phyloP scores from a whole-genome alignment of 2,888 invertebrate genomes.

The Morinoia aosen region DNA sequence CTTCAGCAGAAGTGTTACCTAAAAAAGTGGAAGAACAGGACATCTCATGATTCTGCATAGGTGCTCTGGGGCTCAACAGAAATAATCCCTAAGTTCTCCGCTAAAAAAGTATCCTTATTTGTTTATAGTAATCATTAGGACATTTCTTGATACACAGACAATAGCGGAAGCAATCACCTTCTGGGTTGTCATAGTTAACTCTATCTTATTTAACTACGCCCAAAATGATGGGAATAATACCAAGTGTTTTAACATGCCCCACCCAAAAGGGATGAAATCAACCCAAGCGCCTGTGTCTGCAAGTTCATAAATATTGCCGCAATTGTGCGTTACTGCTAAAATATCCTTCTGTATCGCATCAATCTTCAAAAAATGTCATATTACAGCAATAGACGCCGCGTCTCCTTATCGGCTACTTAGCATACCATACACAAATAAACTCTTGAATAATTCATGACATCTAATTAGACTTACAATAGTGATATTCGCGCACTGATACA shows the following conservation, averaged over 20 bases:
- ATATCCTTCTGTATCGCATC: not conserved
- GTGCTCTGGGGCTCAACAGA: not conserved
- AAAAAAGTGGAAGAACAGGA: not conserved
- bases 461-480: conserved; percentile 17
- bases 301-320: not conserved
- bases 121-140: not conserved
- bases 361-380: conserved; percentile 9
- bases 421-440: conserved; percentile 10
- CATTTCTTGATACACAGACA: not conserved
- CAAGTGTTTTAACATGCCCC: not conserved
- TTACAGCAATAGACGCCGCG: not conserved
- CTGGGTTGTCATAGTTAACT: not conserved
- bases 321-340: conserved; percentile 7
- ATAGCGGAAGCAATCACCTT: not conserved
- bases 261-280: not conserved
- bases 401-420: conserved; percentile 16
- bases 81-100: not conserved
- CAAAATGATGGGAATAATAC: not conserved
- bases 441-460: conserved; percentile 2
- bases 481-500: conserved; percentile 12
- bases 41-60: not conserved
- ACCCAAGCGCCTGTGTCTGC: not conserved
- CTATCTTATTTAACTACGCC: not conserved
- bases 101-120: not conserved
- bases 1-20: not conserved